Evolutionary conservation across 2,113 vertebrate species (phyloP).

Genomic region (Danio rerio): DNA sequence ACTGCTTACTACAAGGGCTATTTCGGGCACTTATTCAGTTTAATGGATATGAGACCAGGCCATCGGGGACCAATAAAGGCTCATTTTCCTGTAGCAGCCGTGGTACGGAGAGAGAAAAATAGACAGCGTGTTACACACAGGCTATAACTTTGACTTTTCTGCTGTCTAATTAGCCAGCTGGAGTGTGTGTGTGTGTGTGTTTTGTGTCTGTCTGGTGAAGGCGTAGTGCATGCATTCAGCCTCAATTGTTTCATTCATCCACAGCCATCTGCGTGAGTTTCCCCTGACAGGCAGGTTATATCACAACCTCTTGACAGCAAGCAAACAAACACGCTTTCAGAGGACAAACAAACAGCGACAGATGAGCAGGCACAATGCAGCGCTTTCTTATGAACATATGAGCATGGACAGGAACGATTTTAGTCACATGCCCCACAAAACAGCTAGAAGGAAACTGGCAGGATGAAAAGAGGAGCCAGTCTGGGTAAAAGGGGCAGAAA

Average conservation of each 20-base stretch:
- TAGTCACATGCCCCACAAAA: constrained; percentile 18
- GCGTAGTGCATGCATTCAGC: neutral
- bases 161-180: constrained; percentile 71
- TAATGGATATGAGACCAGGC: constrained; percentile 68
- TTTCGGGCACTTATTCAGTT: constrained; percentile 46
- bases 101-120: constrained; percentile 58
- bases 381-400: constrained; percentile 31
- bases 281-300: constrained; percentile 34
- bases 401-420: constrained; percentile 24
- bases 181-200: constrained; percentile 64
- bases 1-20: constrained; percentile 29
- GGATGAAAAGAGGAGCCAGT: neutral
- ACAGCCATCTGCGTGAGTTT: constrained; percentile 32
- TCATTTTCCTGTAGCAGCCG: constrained; percentile 69
- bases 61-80: constrained; percentile 66
- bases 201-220: constrained; percentile 23
- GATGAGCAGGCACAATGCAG: constrained; percentile 35
- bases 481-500: neutral
- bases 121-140: constrained; percentile 70
- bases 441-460: neutral
- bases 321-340: constrained; percentile 15
- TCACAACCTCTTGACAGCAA: constrained; percentile 32
- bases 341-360: constrained; percentile 40
- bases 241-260: constrained; percentile 36
- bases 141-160: constrained; percentile 50